phyloP scores from a whole-genome alignment of 2,888 invertebrate genomes.

The Cyclophora albipunctata region DNA sequence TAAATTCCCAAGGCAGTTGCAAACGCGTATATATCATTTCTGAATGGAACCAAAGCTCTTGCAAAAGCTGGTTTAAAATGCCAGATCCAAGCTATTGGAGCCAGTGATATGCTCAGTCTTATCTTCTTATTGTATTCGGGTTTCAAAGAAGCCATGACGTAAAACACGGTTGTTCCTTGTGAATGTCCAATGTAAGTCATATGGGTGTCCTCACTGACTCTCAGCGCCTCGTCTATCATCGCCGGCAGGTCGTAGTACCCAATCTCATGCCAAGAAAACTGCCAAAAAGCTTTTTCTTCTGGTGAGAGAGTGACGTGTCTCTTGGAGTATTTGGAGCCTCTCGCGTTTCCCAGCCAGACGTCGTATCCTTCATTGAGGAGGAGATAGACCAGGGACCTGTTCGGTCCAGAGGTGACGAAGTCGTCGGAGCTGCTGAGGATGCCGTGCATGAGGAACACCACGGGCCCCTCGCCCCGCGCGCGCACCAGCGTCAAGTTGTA shows the following conservation, averaged over 20 bases:
- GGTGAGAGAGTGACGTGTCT: neutral
- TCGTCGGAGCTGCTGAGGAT: neutral
- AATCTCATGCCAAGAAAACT: slow-evolving; percentile 80
- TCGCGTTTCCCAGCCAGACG: slow-evolving; percentile 3
- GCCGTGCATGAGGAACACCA: slow-evolving; percentile 4
- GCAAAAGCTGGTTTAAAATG: neutral
- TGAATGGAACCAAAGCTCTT: neutral
- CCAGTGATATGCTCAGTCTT: neutral
- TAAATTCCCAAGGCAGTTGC: neutral
- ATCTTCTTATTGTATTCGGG: slow-evolving; percentile 1
- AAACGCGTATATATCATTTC: neutral
- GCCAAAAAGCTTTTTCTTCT: slow-evolving; percentile 31
- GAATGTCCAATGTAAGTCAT: slow-evolving; percentile 2
- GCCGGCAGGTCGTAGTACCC: slow-evolving; percentile 81
- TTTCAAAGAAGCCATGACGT: neutral
- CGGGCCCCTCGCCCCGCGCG: neutral
- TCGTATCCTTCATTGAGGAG: slow-evolving; percentile 1
- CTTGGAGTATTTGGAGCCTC: slow-evolving; percentile 3
- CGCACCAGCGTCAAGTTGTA: slow-evolving; percentile 59
- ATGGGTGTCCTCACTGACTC: neutral
- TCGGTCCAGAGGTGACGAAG: neutral
- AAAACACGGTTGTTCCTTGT: slow-evolving; percentile 1
- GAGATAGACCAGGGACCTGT: neutral
- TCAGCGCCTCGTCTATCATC: slow-evolving; percentile 37
- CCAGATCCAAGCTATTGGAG: neutral